A percentile compares a stretch with the other conserved stretches of the same genome.
Conservation (phyloP, 2,797 vertebrate genomes). For the Psittacula echo region DNA sequence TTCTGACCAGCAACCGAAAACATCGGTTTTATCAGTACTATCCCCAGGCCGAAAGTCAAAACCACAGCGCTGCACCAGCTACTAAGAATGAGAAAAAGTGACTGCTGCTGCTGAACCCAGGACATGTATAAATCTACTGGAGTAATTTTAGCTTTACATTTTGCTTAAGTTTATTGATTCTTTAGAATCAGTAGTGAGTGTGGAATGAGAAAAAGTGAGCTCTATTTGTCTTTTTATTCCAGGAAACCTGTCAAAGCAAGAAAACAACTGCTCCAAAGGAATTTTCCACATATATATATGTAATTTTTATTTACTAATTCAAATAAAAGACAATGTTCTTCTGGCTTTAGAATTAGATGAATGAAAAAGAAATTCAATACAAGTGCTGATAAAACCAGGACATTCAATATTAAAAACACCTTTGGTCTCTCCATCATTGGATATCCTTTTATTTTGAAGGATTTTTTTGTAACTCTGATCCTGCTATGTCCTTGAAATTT, state of each 20-base stretch:
- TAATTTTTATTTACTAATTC: not conserved
- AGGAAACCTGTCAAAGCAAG: not conserved
- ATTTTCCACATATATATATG: not conserved
- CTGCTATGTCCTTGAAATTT: not conserved
- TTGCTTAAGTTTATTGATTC: constrained; percentile 16
- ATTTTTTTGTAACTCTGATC: not conserved
- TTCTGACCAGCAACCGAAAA: too few relatives aligned
- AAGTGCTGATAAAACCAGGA: not conserved
- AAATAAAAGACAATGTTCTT: not conserved
- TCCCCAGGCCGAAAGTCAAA: too few relatives aligned
- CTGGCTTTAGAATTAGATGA: not conserved
- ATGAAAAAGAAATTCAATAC: constrained; percentile 2
- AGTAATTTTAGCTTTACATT: constrained; percentile 29
- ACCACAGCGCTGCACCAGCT: too few relatives aligned
- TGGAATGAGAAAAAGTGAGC: constrained; percentile 20
- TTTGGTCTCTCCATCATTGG: not conserved
- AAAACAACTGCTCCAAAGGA: not conserved
- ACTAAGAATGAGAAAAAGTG: too few relatives aligned
- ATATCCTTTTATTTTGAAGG: not conserved
- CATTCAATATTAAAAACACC: not conserved
- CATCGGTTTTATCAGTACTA: too few relatives aligned
- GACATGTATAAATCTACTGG: not conserved
- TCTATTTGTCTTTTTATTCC: not conserved
- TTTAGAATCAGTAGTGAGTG: constrained; percentile 20
- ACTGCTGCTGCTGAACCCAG: too few relatives aligned